phyloP scores from a whole-genome alignment of 2,888 invertebrate species.

The Gastrophysa polygoni region DNA sequence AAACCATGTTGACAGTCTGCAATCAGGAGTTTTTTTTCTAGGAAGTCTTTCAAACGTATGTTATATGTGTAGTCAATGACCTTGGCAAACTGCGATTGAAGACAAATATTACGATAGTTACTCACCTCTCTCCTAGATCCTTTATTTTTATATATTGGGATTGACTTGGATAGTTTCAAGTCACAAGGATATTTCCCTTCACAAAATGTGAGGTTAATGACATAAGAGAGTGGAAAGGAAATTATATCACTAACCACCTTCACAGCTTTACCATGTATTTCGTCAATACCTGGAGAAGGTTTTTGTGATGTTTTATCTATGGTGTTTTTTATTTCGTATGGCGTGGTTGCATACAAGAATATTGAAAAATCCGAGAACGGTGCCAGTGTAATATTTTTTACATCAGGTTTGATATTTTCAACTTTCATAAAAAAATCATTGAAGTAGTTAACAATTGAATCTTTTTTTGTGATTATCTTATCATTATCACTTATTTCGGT shows the following conservation, averaged over 20 bases:
- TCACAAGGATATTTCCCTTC: neutral
- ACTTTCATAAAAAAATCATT: constrained; percentile 6
- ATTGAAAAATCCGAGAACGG: neutral
- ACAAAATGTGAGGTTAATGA: constrained; percentile 6
- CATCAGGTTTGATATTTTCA: constrained; percentile 3
- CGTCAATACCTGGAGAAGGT: constrained; percentile 12
- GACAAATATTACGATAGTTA: constrained; percentile 7
- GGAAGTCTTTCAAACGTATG: constrained; percentile 4
- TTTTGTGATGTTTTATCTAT: constrained; percentile 10
- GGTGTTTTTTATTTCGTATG: constrained; percentile 5
- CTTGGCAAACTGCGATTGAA: constrained; percentile 3
- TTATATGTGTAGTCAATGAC: constrained; percentile 10
- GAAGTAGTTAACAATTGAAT: neutral
- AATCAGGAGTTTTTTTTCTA: constrained; percentile 4
- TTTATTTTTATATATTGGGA: constrained; percentile 12
- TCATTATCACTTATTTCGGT: neutral
- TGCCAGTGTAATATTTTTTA: neutral
- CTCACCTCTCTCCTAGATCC: neutral
- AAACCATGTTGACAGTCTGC: constrained; percentile 8
- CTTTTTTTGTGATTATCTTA: neutral
- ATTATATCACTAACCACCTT: constrained; percentile 2
- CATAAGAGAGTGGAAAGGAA: constrained; percentile 5
- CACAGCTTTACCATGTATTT: constrained; percentile 4
- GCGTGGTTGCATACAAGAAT: constrained; percentile 8
- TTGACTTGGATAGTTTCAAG: constrained; percentile 11